Evolutionary conservation across 2,797 vertebrate genomes (phyloP), one percentile per base, ranked within the genome.

Genomic region (Scarus forsteni): DNA sequence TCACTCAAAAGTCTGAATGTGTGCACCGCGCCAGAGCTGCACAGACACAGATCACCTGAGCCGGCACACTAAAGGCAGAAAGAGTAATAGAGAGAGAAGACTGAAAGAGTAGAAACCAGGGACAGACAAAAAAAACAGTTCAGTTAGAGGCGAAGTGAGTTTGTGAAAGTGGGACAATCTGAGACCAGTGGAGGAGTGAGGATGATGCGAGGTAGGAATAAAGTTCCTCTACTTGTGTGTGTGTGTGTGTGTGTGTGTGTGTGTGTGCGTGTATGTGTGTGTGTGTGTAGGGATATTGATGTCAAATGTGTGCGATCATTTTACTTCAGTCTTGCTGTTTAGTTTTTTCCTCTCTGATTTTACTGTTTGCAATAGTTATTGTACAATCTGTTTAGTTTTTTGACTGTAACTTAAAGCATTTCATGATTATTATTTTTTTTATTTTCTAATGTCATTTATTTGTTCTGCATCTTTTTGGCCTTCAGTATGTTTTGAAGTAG

Each of bases 121-220:
- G 54, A 38, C 13, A 81, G 60, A 80, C 39, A 46, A 15, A n/a
- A 65, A 51, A 60, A 39, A 66, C 66, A 67, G 58, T 61, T 16
- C 65, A 79, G 84, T 68, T 56, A 88, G 79, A 80, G 69, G 49
- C 84, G 61, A 56, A 83, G 68, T 77, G 78, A 84, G 69, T 78
- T 81, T 88, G 87, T 91, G 91, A 93, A 92, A 93, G 89, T 92
- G 91, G 87, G 87, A 86, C 91, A 91, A 68, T 81, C 86, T 86
- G 81, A 84, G 72, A 86, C 82, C 57, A 90, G 85, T 87, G 85
- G 83, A 90, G 80, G 81, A 91, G 89, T 89, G 90, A 93, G 88
- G 91, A 95, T 92, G 92, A 94, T 92, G 93, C 90, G 93, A 95
- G 94, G 94, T 95, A 95, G 92, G 94, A 84, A 88, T 85, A 51